Evolutionary conservation across 2,797 vertebrate genomes (phyloP), one percentile per base, ranked within the genome.

Genomic region (Enteromius trimaculatus): DNA sequence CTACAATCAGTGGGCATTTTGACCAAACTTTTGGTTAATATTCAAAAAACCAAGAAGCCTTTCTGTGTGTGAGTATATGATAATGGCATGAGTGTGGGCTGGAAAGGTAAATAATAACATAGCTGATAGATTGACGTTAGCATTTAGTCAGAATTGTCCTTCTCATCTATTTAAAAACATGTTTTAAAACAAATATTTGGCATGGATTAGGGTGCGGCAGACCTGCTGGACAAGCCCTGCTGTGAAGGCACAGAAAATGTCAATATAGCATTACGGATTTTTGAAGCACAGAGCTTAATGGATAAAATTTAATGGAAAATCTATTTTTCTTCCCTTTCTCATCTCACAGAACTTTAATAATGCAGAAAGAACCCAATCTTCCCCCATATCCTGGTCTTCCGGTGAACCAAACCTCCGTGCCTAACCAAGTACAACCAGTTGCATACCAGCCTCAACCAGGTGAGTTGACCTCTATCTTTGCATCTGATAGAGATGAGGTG

Each of bases 401-500:
- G 16, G 0, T 53, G 10, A 11, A n/a, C 62, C 62, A 37, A 14
- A 51, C 6, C 11, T 9, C 16, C 44, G 21, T 31, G 19, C 19
- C 65, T 1, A 31, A 71, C 37, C 79, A 53, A 19, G 53, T 4
- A 16, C 79, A 71, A 47, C 62, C 16, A 23, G 44, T 37, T 51
- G 1, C 62, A 51, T 79, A 26, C 64, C 77, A 79, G 23, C 34
- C 64, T 39, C 79, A 80, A 44, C 66, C 79, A 31, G 53, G 79
- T 69, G 0, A 51, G 21, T 3, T 65, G 4, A 19, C 8, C 3
- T 1, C 10, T 72, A 2, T 47, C 6, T 13, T 44, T 44, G 13
- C 0, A 1, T 23, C 39, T 26, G 19, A 68, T 19, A 13, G 19
- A 39, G 9, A 21, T 21, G 1, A 6, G 31, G 1, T 39, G 9